phyloP scores from a whole-genome alignment of 2,113 vertebrate genomes.

The Heloderma charlesbogerti region DNA sequence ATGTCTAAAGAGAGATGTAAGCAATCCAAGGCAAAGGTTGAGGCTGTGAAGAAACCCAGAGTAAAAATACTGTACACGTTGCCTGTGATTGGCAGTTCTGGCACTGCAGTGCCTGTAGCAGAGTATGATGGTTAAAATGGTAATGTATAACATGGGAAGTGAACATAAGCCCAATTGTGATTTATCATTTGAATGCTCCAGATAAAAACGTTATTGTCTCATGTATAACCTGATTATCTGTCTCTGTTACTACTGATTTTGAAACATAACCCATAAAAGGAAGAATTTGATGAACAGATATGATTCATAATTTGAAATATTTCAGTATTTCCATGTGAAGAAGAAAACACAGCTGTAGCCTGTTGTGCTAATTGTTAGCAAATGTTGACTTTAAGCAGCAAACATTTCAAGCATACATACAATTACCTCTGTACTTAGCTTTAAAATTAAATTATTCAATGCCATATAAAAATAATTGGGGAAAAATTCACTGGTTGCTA shows the following conservation, averaged over 20 bases:
- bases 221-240: background rate
- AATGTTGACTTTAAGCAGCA: rapidly evolving
- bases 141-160: background rate
- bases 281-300: background rate
- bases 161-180: background rate
- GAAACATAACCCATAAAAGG: background rate
- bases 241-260: background rate
- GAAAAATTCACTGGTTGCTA: background rate
- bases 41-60: constrained; percentile 41
- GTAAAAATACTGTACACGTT: constrained; percentile 5
- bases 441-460: constrained; percentile 21
- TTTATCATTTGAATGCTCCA: background rate
- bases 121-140: background rate
- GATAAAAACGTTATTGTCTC: background rate
- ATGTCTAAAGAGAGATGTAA: constrained; percentile 50
- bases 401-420: background rate
- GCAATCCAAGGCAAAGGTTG: constrained; percentile 59
- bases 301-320: background rate
- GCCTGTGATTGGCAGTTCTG: constrained; percentile 25
- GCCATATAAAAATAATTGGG: background rate
- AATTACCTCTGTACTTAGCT: constrained; percentile 14
- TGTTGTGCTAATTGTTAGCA: constrained; percentile 13
- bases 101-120: background rate
- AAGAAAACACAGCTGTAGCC: constrained; percentile 9
- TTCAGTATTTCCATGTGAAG: constrained; percentile 8